Evolutionary conservation across 2,797 vertebrate species (phyloP), one percentile per base, ranked within the genome.

Genomic region (Cirrhinus mrigala): DNA sequence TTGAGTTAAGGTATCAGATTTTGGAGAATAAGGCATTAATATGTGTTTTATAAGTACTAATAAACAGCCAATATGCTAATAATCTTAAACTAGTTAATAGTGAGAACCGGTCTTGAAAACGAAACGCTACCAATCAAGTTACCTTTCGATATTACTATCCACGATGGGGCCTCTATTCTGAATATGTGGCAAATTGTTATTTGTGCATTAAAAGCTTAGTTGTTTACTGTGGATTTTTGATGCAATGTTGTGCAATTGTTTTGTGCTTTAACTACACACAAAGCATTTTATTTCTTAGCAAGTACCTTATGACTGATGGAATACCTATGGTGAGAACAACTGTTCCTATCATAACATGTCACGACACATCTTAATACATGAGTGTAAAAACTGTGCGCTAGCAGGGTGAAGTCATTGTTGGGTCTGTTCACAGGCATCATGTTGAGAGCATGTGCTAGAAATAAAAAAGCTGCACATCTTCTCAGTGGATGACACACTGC

Each of bases 381-480:
- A 79, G 82, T 84, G 76, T 80, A 27, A 54, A 50, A 60, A 22
- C 48, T 7, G 70, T 71, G 70, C 64, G 54, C 64, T 44, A 16
- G 22, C 81, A 84, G 81, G 83, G 87, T 92, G 86, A 93, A 87
- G 91, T 92, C 90, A 92, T 92, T 74, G 37, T 89, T 92, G 76
- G 83, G 85, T 85, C 27, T 81, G 88, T 88, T 89, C 86, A 80
- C 81, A 52, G 81, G 85, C 86, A 90, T 92, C 92, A 91, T 91
- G 89, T 78, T 73, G 89, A 79, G 85, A 92, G 82, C 91, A 92
- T 93, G 90, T 92, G 92, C 12, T 87, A 91, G 91, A 91, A 93
- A 93, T 90, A 88, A 84, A 86, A 87, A 85, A 40, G 58, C 93
- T 92, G 91, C 90, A 90, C 88, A 77, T 79, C 82, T 87, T 83